Evolutionary conservation across 2,113 vertebrate species (phyloP).

Genomic region (Pungitius pungitius): DNA sequence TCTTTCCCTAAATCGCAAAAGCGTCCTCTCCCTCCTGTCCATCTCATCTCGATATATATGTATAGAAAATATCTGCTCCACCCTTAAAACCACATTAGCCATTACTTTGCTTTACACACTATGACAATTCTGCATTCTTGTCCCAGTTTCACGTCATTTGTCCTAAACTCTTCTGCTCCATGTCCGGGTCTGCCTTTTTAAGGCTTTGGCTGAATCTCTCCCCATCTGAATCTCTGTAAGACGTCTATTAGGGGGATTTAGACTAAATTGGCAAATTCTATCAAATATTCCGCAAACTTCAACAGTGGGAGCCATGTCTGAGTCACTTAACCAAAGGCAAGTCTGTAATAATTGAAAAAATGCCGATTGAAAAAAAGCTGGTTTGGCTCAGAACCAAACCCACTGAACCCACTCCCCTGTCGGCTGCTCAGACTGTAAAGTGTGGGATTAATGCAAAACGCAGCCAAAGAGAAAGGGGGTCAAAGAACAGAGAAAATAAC

Average conservation of each 20-base stretch:
- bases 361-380: constrained; percentile 24
- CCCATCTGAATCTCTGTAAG: constrained; percentile 3
- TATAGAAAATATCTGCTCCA: constrained; percentile 16
- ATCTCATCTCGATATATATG: background rate
- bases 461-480: background rate
- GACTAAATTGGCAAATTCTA: background rate
- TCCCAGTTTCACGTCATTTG: constrained; percentile 21
- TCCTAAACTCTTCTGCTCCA: constrained; percentile 4
- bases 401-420: constrained; percentile 20
- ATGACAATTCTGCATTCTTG: constrained; percentile 19
- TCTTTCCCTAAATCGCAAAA: constrained; percentile 4
- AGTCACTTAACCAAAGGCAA: constrained; percentile 33
- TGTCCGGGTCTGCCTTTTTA: background rate
- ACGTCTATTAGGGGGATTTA: constrained; percentile 22
- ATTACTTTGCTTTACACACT: background rate
- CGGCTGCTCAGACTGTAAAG: constrained; percentile 14
- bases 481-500: constrained; percentile 16
- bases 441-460: constrained; percentile 4
- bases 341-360: background rate
- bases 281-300: constrained; percentile 11
- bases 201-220: constrained; percentile 1
- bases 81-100: background rate
- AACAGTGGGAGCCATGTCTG: constrained; percentile 22
- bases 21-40: background rate
- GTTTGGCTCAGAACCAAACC: constrained; percentile 26